phyloP scores from a whole-genome alignment of 2,113 vertebrate genomes.

The Morone chrysops region DNA sequence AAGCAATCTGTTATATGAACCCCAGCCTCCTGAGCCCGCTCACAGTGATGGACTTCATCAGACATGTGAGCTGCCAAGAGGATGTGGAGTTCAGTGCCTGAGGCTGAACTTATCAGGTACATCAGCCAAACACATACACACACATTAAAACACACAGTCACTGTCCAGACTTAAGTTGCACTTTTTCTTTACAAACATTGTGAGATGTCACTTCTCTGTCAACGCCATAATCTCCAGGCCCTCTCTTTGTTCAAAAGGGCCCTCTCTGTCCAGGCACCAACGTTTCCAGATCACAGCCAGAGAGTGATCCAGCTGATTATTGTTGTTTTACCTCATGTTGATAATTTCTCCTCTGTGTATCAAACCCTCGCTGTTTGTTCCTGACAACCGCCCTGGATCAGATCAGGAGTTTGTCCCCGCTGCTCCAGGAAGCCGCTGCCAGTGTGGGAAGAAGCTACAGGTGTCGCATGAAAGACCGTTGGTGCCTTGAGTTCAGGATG shows the following conservation, averaged over 20 bases:
- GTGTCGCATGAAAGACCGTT: not conserved
- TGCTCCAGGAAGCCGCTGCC: not conserved
- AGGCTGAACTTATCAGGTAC: not conserved
- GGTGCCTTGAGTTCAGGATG: not conserved
- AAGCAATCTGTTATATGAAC: not conserved
- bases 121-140: not conserved
- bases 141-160: not conserved
- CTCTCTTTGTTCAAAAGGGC: not conserved
- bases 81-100: not conserved
- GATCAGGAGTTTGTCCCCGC: not conserved
- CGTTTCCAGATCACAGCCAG: not conserved
- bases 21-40: not conserved
- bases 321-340: not conserved
- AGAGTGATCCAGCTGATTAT: not conserved
- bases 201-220: no score
- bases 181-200: no score
- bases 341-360: not conserved
- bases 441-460: not conserved
- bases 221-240: no score
- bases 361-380: not conserved
- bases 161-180: not conserved
- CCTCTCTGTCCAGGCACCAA: not conserved
- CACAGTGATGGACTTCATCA: not conserved
- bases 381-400: not conserved
- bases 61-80: not conserved